A percentile compares a stretch with the other conserved stretches of the same genome.
phyloP scores from a whole-genome alignment of 2,888 invertebrate genomes.

The Drosophila austrosaltans region DNA sequence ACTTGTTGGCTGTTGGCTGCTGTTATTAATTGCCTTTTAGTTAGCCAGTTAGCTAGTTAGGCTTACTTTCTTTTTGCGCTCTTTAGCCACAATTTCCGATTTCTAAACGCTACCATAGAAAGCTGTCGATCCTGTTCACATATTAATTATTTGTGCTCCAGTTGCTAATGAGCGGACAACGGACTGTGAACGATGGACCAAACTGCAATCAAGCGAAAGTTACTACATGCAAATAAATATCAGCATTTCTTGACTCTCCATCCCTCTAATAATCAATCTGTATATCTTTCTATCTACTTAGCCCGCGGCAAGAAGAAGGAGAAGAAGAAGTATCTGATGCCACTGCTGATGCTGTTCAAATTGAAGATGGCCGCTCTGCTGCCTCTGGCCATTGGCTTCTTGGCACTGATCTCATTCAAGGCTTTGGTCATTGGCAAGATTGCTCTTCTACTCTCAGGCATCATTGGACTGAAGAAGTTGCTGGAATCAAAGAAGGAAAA shows the following conservation, averaged over 20 bases:
- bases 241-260: not conserved
- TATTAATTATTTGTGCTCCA: slow-evolving; percentile 69
- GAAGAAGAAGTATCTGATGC: slow-evolving; percentile 90
- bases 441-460: slow-evolving; percentile 89
- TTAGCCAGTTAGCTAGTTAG: slow-evolving; percentile 62
- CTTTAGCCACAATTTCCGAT: slow-evolving; percentile 52
- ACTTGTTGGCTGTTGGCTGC: slow-evolving; percentile 41
- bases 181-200: not conserved
- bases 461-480: slow-evolving; percentile 90
- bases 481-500: slow-evolving; percentile 89
- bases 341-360: slow-evolving; percentile 90
- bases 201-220: slow-evolving; percentile 68
- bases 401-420: slow-evolving; percentile 92
- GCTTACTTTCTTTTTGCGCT: slow-evolving; percentile 73
- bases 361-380: slow-evolving; percentile 91
- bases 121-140: slow-evolving; percentile 71
- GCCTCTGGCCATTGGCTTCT: slow-evolving; percentile 90
- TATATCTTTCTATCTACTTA: slow-evolving; percentile 77
- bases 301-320: slow-evolving; percentile 92
- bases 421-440: slow-evolving; percentile 93
- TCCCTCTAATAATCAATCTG: not conserved
- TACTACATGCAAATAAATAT: slow-evolving; percentile 49
- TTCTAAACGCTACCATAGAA: slow-evolving; percentile 66
- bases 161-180: slow-evolving; percentile 69
- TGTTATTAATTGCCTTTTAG: slow-evolving; percentile 71